Evolutionary conservation across 2,113 vertebrate species (phyloP), one percentile per base, ranked within the genome.

Genomic region (Tichodroma muraria): DNA sequence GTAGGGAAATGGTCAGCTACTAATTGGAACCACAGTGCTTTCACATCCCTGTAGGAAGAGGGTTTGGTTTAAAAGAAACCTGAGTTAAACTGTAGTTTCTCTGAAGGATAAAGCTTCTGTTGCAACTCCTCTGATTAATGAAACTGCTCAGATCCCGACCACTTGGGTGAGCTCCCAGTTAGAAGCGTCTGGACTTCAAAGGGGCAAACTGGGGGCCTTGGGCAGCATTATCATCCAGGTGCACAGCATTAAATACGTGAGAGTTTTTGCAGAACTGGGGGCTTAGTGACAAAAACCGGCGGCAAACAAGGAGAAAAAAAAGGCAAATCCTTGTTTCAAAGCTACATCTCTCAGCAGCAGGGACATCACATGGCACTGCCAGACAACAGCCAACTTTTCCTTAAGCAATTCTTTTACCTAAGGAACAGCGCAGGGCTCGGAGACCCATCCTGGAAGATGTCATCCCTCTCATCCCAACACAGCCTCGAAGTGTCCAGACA

Each of bases 11-110:
- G 65, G 79, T 92, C 96, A 97, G 87, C 90, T 96, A 81, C 88
- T 97, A 97, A 98, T 88, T 94, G 94, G 94, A 97, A 98, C 92
- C 95, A 97, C 94, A 92, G 44, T 52, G 76, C 85, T 96, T 86
- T 93, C 93, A 95, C 47, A 35, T 76, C 93, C 80, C 92, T 88
- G 31, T 53, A 94, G 93, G 70, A 97, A 96, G 50, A 96, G 25
- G 53, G 89, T 70, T 80, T 90, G 84, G 25, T 88, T 94, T 91
- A 73, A 65, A 47, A 70, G 75, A 73, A 87, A 90, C 15, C 1
- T 0, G 47, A 82, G 64, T 88, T 35, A 77, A 95, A 65, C 71
- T 64, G 21, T 11, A 18, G 60, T 89, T 95, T 93, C 64, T 94
- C 63, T 50, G 77, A 88, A 80, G 23, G 70, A 64, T 47, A 53